These are phyloP conservation scores for Drosophila borealis DNA, from an alignment of 2,888 invertebrate species.

Conservation along the genomic window DNA sequence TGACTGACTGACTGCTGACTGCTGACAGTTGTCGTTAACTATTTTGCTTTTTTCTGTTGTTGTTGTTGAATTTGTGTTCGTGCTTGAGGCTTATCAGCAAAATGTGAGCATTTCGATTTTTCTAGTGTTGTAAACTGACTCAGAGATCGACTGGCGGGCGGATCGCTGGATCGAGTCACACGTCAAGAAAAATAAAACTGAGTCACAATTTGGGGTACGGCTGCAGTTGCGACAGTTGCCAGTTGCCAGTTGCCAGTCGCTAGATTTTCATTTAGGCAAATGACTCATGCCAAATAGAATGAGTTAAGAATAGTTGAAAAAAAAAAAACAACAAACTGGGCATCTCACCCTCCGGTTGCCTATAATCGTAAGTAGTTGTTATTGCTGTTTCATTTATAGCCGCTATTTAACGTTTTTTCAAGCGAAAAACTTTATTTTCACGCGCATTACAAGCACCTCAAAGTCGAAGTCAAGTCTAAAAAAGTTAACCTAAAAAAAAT, in stretches of 20 bases:
- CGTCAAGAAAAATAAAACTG: constrained; percentile 26
- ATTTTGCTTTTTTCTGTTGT: neutral
- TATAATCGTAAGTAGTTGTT: constrained; percentile 45
- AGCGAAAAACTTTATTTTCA: constrained; percentile 80
- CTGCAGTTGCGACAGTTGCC: constrained; percentile 25
- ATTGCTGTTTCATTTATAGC: constrained; percentile 73
- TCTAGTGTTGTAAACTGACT: constrained; percentile 28
- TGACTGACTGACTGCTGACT: constrained; percentile 41
- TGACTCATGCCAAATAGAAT: constrained; percentile 38
- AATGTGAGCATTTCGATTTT: constrained; percentile 15
- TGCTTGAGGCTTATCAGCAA: constrained; percentile 26
- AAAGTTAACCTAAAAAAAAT: constrained; percentile 51
- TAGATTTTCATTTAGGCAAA: constrained; percentile 44
- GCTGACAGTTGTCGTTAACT: constrained; percentile 39
- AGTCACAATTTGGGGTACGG: constrained; percentile 49
- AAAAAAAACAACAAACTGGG: neutral
- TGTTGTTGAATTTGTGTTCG: constrained; percentile 2
- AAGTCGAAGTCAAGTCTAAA: constrained; percentile 58
- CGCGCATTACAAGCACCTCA: constrained; percentile 73
- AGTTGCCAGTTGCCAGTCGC: constrained; percentile 15
- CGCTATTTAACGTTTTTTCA: constrained; percentile 78
- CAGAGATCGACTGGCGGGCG: constrained; percentile 24
- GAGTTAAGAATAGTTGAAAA: constrained; percentile 1
- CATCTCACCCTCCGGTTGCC: constrained; percentile 5
- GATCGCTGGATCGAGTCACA: constrained; percentile 34